Conservation (phyloP, 1,140 invertebrate species). For the Nephila pilipes region DNA sequence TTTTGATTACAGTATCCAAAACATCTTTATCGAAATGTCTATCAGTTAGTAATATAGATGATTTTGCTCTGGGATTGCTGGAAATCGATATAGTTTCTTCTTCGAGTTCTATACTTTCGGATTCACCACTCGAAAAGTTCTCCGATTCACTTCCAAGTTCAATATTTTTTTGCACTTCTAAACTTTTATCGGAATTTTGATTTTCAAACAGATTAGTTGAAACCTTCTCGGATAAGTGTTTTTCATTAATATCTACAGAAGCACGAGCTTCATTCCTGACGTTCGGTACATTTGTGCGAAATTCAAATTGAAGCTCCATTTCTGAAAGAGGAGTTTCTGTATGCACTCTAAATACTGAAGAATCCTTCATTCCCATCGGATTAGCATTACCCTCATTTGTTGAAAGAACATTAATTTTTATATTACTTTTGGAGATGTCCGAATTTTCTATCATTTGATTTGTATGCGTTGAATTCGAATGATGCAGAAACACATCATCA, state of each 20-base stretch:
- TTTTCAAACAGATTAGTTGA: too few relatives aligned
- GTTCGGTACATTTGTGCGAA: not conserved
- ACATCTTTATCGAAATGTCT: not conserved
- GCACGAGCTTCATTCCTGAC: not conserved
- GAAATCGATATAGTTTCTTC: not conserved
- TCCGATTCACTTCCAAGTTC: not conserved
- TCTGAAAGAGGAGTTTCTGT: too few relatives aligned
- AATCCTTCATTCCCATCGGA: too few relatives aligned
- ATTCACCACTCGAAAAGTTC: too few relatives aligned
- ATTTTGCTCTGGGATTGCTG: too few relatives aligned
- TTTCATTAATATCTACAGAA: not conserved
- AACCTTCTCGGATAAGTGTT: not conserved
- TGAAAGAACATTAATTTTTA: too few relatives aligned
- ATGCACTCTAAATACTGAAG: too few relatives aligned
- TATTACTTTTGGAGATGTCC: not conserved
- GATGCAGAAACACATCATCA: constrained; percentile 22
- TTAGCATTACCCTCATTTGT: too few relatives aligned
- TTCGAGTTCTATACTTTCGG: not conserved
- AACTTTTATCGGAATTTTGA: not conserved
- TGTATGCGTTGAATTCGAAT: not conserved
- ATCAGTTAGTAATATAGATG: too few relatives aligned
- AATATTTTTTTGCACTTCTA: not conserved
- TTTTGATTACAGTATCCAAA: not conserved
- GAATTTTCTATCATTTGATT: not conserved
- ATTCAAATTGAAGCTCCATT: not conserved